phyloP scores from a whole-genome alignment of 2,888 invertebrate genomes.

The Apotomis betuletana region DNA sequence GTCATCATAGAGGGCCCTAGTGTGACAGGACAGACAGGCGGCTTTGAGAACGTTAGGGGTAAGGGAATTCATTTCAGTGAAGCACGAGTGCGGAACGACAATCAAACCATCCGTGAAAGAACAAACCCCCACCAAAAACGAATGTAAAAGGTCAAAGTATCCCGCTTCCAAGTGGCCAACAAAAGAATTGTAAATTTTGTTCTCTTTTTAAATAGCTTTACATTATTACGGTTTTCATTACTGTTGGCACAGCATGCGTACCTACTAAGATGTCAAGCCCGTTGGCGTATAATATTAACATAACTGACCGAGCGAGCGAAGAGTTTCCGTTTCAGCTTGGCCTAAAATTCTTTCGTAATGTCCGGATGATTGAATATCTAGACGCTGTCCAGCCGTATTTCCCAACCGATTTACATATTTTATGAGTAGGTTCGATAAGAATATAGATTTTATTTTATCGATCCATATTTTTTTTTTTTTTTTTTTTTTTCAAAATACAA shows the following conservation, averaged over 20 bases:
- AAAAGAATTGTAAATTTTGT: constrained; percentile 23
- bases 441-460: too few relatives aligned
- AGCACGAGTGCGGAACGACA: constrained; percentile 1
- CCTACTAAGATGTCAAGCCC: constrained; percentile 9
- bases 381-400: too few relatives aligned
- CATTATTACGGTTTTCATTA: constrained; percentile 16
- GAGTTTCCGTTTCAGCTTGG: too few relatives aligned
- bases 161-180: neutral
- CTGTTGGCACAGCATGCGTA: neutral
- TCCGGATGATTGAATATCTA: too few relatives aligned
- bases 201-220: constrained; percentile 3
- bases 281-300: neutral
- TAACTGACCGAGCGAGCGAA: too few relatives aligned
- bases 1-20: constrained; percentile 12
- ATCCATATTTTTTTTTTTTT: too few relatives aligned
- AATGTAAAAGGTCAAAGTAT: neutral
- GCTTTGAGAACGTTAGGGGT: neutral
- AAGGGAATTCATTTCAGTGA: constrained; percentile 1
- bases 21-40: constrained; percentile 6
- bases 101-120: constrained; percentile 6
- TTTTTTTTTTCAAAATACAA: too few relatives aligned
- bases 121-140: constrained; percentile 5
- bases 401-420: too few relatives aligned
- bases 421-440: too few relatives aligned
- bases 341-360: too few relatives aligned